Base-by-base conservation (phyloP, 92 coral and sea anemone genomes). In the Epizoanthus ramosus region DNA sequence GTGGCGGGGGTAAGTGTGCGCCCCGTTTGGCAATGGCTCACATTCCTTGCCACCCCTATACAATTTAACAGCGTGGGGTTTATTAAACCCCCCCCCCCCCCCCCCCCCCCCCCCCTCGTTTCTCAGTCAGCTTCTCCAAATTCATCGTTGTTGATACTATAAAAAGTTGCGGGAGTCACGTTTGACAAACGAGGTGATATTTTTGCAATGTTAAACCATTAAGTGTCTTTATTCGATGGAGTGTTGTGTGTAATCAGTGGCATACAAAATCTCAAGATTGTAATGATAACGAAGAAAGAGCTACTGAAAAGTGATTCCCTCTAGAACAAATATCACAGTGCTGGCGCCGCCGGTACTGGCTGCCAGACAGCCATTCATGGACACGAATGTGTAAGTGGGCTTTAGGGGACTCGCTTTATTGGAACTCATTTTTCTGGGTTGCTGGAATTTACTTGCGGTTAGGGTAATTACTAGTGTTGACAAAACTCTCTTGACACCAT, bases 171-270 rank as follows among this genome's bases (percentile, higher is more conserved):
- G 6, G 16, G 17, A 77, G 24, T 18, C 58, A 63, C 23, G 63
- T 18, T 60, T 22, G 82, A 61, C 33, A 43, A 28, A 14, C 54
- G 15, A 31, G 45, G 7, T 63, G 53, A 43, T 61, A 54, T n/a
- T 28, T 60, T 77, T 69, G 41, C 71, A 77, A 77, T 77, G 45
- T 39, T 21, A 77, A 77, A 4, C 57, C 82, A 77, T 63, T 77
- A 77, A n/a, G 70, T 77, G 28, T 77, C 63, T 60, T 31, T 28
- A 63, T 61, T 77, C 21, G 71, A 41, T 35, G 63, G 43, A 74
- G 45, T 56, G 24, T 61, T 77, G 71, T 77, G 71, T 15, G 13
- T 65, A 22, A 25, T 61, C 59, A 43, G 19, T 57, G 37, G 82
- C 22, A 77, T 21, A 76, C 16, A 76, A 37, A 28, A 68, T 74